These are phyloP conservation scores for Enteromius unitaeniatus DNA, from an alignment of 2,797 vertebrate genomes.

Conservation along the genomic window DNA sequence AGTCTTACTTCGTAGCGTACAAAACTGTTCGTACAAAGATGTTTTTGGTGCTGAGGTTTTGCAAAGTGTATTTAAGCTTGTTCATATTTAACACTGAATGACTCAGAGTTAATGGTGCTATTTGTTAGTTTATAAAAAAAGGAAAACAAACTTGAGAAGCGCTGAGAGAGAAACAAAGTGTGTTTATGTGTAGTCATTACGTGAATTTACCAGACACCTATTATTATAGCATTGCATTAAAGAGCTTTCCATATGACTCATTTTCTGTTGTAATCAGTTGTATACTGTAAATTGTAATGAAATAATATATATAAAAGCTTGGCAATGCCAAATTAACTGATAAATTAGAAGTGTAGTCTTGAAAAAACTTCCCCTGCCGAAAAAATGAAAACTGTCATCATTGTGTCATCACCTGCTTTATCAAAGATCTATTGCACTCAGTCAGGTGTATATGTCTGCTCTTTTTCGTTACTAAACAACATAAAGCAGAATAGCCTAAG, in stretches of 20 bases:
- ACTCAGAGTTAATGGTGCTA: slow-evolving; percentile 20
- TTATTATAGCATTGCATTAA: background rate
- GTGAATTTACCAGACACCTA: background rate
- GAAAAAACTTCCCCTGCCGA: background rate
- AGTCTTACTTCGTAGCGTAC: background rate
- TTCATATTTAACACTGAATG: slow-evolving; percentile 13
- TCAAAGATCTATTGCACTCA: background rate
- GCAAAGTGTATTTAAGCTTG: background rate
- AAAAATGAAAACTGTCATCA: background rate
- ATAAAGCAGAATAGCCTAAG: background rate
- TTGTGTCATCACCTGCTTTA: slow-evolving; percentile 1
- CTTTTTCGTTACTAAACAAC: background rate
- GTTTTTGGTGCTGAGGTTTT: background rate
- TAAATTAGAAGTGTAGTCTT: background rate
- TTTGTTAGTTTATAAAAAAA: background rate
- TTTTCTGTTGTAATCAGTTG: background rate
- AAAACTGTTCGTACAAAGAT: background rate
- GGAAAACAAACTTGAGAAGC: background rate
- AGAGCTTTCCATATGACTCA: background rate
- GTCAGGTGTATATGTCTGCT: background rate
- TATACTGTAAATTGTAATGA: background rate
- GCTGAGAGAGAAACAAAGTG: background rate
- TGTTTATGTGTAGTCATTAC: background rate
- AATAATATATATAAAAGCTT: background rate
- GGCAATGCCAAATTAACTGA: background rate